These are phyloP conservation scores for Thereuonema tuberculata DNA, from an alignment of 1,140 invertebrate species.

Conservation along the genomic window DNA sequence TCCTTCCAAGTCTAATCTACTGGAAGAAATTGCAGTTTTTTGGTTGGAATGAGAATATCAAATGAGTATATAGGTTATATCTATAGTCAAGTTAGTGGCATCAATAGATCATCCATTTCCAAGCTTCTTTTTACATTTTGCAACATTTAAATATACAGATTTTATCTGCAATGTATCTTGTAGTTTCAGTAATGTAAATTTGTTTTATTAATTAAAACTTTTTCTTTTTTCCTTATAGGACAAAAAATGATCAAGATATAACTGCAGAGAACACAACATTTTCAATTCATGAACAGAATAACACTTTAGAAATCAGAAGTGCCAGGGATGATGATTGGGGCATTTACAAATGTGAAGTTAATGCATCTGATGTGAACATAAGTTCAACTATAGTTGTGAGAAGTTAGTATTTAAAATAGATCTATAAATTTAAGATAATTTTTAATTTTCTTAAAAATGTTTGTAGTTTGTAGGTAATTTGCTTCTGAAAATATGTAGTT, in stretches of 20 bases:
- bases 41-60: no score
- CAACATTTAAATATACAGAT: no score
- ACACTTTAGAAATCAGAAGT: background rate
- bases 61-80: no score
- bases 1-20: no score
- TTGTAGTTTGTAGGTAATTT: no score
- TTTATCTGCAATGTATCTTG: no score
- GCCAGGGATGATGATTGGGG: background rate
- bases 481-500: no score
- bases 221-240: background rate
- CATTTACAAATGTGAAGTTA: background rate
- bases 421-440: background rate
- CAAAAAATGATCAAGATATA: background rate
- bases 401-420: background rate
- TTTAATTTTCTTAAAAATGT: background rate
- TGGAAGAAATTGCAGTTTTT: no score
- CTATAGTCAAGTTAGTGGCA: no score
- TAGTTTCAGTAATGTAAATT: no score
- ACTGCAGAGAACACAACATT: background rate
- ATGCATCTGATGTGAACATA: background rate
- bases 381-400: background rate
- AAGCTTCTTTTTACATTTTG: no score
- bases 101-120: no score
- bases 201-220: background rate
- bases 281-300: background rate